Base-by-base conservation (phyloP, 64 coral and sea anemone genomes). In the Astreopora myriophthalma region DNA sequence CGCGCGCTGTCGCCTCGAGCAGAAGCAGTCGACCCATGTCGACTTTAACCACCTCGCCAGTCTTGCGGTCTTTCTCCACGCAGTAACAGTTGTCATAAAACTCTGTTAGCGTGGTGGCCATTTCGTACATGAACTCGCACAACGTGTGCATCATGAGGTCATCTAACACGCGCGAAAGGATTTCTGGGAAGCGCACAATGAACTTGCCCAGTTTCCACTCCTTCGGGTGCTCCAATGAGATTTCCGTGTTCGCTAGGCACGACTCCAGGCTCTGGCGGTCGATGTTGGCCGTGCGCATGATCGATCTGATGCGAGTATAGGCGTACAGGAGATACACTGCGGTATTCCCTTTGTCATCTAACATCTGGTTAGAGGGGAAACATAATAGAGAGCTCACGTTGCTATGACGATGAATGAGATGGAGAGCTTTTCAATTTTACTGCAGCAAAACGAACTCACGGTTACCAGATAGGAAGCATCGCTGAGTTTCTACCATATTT, bases 131-230 rank as follows among this genome's bases (percentile, higher is more conserved):
- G 76, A 93, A 99, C 68, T 99, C 97, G 65, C 97, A 99, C 5
- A 99, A 84, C 25, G 86, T 69, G 40, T 99, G 97, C 87, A 99
- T 93, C 66, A 95, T 13, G 42, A 99, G 71, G 40, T 99, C 97
- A 27, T 99, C 97, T 0, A 99, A 76, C 16, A 99, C 86, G 51
- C 97, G 94, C 33, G 91, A 89, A 1, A 99, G 48, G 19, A 99
- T 70, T 63, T 96, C 93, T 44, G 97, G 97, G 23, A 99, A 99
- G 69, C 97, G 97, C 58, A 89, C 61, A 5, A 99, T 94, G 34
- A 94, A 99, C 82, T 99, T 99, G n/a, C 94, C 97, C 2, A 99
- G 87, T 86, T 99, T 99, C 91, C 94, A 93, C 74, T 99, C 97
- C 61, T 99, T 99, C 3, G 97, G 87, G 44, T 99, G 97, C 22